These are phyloP conservation scores for Bradypodion pumilum DNA, from an alignment of 2,797 vertebrate species.

Conservation along the genomic window DNA sequence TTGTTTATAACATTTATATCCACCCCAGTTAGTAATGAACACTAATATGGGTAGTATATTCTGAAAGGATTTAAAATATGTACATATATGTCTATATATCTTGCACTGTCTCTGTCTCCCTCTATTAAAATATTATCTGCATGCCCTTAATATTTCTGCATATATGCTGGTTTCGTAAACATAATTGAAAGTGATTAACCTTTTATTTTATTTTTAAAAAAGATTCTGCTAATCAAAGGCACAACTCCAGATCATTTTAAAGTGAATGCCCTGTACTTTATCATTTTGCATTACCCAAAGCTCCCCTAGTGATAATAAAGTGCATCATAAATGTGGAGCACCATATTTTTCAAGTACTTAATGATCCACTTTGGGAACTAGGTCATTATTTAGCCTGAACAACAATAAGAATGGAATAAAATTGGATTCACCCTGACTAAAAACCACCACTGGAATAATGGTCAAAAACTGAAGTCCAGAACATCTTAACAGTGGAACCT, in stretches of 20 bases:
- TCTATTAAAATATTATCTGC: background rate
- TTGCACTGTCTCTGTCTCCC: too few species aligned
- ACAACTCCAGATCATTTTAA: slow-evolving; percentile 26
- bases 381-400: slow-evolving; percentile 47
- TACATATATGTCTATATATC: too few species aligned
- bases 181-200: background rate
- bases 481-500: background rate
- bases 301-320: background rate
- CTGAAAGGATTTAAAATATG: background rate
- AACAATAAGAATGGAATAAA: background rate
- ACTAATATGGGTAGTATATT: too few species aligned
- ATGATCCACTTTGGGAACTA: background rate
- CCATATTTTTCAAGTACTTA: slow-evolving; percentile 47
- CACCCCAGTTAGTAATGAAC: too few species aligned
- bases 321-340: slow-evolving; percentile 26
- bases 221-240: background rate
- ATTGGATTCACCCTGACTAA: background rate
- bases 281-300: slow-evolving; percentile 7
- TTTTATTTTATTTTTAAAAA: background rate
- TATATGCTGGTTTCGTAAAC: background rate
- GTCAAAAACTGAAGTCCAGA: accelerated
- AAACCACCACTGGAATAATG: background rate
- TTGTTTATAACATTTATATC: too few species aligned
- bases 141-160: background rate
- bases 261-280: accelerated